phyloP scores from a whole-genome alignment of 2,888 invertebrate species.

The Orthosia gracilis region DNA sequence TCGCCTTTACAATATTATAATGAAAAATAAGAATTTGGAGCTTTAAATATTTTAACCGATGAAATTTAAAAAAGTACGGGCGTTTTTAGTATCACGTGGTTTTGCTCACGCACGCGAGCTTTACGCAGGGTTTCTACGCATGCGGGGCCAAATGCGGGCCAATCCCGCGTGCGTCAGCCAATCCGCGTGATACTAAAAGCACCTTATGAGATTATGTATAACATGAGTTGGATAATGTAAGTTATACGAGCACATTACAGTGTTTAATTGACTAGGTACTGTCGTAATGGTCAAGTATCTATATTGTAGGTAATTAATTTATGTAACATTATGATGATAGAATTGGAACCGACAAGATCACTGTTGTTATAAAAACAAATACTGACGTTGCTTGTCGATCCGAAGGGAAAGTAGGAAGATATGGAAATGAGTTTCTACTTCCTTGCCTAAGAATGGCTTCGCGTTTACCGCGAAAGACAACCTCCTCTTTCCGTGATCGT shows the following conservation, averaged over 20 bases:
- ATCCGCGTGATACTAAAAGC: too few relatives aligned
- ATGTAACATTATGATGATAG: not conserved
- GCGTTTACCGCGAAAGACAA: conserved; percentile 15
- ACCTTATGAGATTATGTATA: too few relatives aligned
- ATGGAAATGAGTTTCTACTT: conserved; percentile 33
- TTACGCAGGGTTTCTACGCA: too few relatives aligned
- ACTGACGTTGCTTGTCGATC: conserved; percentile 7
- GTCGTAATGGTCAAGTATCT: not conserved
- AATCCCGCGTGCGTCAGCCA: too few relatives aligned
- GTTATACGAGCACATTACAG: conserved; percentile 1
- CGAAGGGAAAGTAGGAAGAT: conserved; percentile 41
- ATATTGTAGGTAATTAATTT: not conserved
- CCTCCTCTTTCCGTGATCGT: conserved; percentile 10
- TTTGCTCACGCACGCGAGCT: too few relatives aligned
- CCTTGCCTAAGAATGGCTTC: conserved; percentile 25
- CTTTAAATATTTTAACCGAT: too few relatives aligned
- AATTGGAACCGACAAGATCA: not conserved
- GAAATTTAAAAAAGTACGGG: too few relatives aligned
- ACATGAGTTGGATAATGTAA: too few relatives aligned
- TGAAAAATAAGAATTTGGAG: too few relatives aligned
- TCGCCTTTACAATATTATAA: too few relatives aligned
- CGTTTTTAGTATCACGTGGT: too few relatives aligned
- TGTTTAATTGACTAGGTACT: not conserved
- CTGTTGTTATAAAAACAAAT: not conserved
- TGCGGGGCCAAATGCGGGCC: too few relatives aligned